Conservation (phyloP, 1,140 invertebrate genomes). For the Choristoneura fumiferana region DNA sequence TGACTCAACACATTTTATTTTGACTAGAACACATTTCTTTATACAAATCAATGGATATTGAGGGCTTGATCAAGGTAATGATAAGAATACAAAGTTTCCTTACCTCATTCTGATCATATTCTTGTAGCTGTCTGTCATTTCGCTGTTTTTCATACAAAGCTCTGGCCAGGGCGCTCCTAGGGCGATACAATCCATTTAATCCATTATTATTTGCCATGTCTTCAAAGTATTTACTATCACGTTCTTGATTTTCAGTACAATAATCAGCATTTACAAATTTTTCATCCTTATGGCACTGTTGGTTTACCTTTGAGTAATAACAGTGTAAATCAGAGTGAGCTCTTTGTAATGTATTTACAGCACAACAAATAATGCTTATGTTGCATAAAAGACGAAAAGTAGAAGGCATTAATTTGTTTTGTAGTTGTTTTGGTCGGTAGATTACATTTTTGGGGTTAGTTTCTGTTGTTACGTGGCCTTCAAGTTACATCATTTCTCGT, state of each 20-base stretch:
- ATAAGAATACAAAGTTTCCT: conserved; percentile 43
- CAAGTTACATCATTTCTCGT: not conserved
- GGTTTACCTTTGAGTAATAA: conserved; percentile 57
- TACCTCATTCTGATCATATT: conserved; percentile 83
- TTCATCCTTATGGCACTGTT: conserved; percentile 48
- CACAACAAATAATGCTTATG: not conserved
- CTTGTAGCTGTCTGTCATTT: conserved; percentile 81
- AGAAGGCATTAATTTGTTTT: not conserved
- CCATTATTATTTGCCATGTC: conserved; percentile 52
- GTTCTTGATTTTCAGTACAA: conserved; percentile 27
- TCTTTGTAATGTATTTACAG: not conserved
- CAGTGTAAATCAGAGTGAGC: conserved; percentile 40
- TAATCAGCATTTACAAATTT: conserved; percentile 35
- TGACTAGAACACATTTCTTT: too few species aligned
- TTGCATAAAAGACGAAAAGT: not conserved
- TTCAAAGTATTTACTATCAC: conserved; percentile 28
- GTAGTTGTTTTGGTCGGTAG: conserved; percentile 7
- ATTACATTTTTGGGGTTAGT: conserved; percentile 14
- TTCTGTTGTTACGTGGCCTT: not conserved
- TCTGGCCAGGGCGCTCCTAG: conserved; percentile 83
- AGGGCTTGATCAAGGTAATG: conserved; percentile 12
- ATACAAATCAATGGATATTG: too few species aligned
- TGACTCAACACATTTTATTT: too few species aligned
- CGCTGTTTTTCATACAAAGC: conserved; percentile 84
- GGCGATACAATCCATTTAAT: conserved; percentile 68